These are phyloP conservation scores for Enhydra lutris DNA, from an alignment of 2,113 vertebrate species.

Conservation along the genomic window DNA sequence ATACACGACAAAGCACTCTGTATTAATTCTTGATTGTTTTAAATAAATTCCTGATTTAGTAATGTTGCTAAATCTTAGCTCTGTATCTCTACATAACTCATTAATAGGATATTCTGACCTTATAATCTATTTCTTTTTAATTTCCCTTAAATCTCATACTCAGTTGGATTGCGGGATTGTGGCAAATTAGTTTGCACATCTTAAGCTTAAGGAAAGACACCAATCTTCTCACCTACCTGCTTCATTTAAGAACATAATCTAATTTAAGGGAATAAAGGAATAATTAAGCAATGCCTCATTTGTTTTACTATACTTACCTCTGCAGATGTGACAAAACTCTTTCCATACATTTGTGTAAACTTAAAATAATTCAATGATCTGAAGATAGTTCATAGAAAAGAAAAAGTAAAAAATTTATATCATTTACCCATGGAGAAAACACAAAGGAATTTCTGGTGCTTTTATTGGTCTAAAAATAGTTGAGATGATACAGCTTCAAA, in stretches of 20 bases:
- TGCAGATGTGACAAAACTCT: background rate
- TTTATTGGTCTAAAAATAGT: background rate
- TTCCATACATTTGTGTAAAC: background rate
- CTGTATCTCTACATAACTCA: background rate
- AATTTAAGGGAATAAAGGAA: background rate
- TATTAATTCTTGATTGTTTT: background rate
- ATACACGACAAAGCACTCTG: background rate
- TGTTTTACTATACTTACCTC: background rate
- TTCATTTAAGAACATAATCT: background rate
- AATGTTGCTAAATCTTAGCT: background rate
- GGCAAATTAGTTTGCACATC: background rate
- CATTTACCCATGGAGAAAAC: background rate
- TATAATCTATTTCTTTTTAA: background rate
- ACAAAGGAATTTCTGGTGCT: background rate
- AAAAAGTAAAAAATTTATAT: background rate
- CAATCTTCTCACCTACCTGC: background rate
- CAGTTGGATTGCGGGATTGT: background rate
- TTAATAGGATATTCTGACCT: background rate
- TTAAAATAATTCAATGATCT: background rate
- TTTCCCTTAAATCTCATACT: background rate
- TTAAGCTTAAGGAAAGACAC: background rate
- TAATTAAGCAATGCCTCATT: background rate
- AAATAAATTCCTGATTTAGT: conserved; percentile 7
- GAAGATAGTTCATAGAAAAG: background rate
- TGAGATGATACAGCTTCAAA: background rate